These are phyloP conservation scores for Ailuropoda melanoleuca DNA, from an alignment of 2,113 vertebrate genomes.

Conservation along the genomic window DNA sequence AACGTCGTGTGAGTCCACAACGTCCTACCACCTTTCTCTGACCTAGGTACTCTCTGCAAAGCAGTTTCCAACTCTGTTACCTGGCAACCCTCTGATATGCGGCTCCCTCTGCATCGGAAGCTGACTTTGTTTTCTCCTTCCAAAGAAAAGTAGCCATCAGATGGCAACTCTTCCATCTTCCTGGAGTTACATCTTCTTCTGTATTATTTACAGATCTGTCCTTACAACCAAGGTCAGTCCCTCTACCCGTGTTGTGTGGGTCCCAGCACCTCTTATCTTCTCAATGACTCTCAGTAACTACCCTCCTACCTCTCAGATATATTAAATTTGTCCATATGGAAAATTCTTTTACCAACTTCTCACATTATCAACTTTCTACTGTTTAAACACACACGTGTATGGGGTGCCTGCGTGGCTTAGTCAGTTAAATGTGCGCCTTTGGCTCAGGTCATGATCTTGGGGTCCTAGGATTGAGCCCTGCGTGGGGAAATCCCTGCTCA, in stretches of 20 bases:
- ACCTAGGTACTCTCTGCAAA: not conserved
- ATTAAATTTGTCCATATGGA: not conserved
- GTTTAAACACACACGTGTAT: not conserved
- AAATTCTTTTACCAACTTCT: not conserved
- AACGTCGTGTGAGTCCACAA: not conserved
- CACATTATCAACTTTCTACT: not conserved
- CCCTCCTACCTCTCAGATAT: not conserved
- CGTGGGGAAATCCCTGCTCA: too few relatives aligned
- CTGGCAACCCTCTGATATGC: not conserved
- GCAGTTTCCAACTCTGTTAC: not conserved
- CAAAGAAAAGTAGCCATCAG: not conserved
- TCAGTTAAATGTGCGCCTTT: not conserved
- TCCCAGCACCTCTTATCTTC: not conserved
- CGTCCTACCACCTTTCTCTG: not conserved
- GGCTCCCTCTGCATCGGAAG: not conserved
- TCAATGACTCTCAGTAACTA: not conserved
- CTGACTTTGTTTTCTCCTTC: conserved; percentile 43
- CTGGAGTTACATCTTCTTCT: not conserved
- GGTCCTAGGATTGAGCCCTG: not conserved
- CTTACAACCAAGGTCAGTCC: not conserved
- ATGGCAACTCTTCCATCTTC: not conserved
- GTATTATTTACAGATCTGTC: not conserved
- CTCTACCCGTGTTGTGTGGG: not conserved
- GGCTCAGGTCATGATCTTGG: not conserved
- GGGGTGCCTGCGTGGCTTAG: not conserved